Evolutionary conservation across 2,113 vertebrate species (phyloP), one percentile per base, ranked within the genome.

Genomic region (Proteles cristata): DNA sequence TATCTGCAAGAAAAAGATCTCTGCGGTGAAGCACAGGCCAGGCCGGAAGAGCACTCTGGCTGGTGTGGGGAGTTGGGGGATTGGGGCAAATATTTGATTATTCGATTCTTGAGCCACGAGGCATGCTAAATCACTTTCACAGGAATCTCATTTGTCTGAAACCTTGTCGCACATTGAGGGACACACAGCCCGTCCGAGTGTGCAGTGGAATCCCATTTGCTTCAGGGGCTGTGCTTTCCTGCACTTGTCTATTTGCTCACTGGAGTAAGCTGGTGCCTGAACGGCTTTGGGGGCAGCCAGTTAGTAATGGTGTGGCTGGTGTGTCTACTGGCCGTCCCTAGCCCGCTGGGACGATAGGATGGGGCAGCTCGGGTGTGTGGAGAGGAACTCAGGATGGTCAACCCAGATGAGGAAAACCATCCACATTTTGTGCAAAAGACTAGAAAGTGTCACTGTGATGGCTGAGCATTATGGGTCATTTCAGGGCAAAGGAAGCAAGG

Each of bases 231-330:
- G 25, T 5, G 4, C 2, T 12, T 28, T n/a, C 68, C n/a, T 14
- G 50, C 1, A 11, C 7, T 58, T 48, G 63, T 31, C 55, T n/a
- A 12, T 25, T 11, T 26, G 28, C 31, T 21, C 17, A 1, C 3
- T 33, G 50, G 61, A 71, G 8, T 4, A 33, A 16, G 21, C 17
- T 1, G 0, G 4, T 1, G 8, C 35, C 58, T 0, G 19, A 31
- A 6, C 5, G 23, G 5, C 69, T 50, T 45, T 15, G 53, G 1
- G 55, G 35, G 17, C 35, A 87, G 39, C 48, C 35, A 87, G 45
- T 39, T 26, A 25, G 77, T 21, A 11, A 15, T 1, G 7, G 7
- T 2, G 3, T 23, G 16, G 63, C 53, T 14, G 26, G 48, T 4
- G 19, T 63, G 35, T 33, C 88, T 28, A 16, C 9, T 63, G 6